Evolutionary conservation across 2,797 vertebrate species (phyloP).

Genomic region (Cryptoblepharus egeriae): DNA sequence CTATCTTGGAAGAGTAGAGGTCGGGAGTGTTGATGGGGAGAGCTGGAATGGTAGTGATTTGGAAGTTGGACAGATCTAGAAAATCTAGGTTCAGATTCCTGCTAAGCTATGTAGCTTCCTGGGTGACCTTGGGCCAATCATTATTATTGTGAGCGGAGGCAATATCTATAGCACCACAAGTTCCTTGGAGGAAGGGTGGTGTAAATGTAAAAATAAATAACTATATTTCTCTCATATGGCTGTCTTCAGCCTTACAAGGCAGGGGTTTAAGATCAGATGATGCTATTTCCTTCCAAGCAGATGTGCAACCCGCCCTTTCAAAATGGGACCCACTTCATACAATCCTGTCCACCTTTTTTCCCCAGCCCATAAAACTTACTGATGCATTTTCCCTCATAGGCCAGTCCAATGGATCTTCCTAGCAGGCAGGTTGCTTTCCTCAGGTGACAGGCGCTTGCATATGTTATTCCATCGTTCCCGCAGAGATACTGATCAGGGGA

Average conservation of each 20-base stretch:
- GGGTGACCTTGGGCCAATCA: too few species aligned
- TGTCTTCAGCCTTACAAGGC: background rate
- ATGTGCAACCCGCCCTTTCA: background rate
- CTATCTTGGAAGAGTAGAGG: too few species aligned
- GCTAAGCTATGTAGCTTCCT: too few species aligned
- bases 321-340: background rate
- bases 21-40: too few species aligned
- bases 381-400: constrained; percentile 97
- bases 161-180: too few species aligned
- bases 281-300: background rate
- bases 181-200: too few species aligned
- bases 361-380: constrained; percentile 84
- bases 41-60: too few species aligned
- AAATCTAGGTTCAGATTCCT: too few species aligned
- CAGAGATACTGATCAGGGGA: constrained; percentile 96
- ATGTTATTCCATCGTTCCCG: constrained; percentile 95
- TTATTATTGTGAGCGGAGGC: too few species aligned
- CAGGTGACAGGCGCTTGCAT: constrained; percentile 95
- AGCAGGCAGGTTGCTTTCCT: constrained; percentile 95
- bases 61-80: too few species aligned
- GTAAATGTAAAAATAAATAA: too few species aligned
- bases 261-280: background rate
- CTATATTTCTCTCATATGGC: background rate
- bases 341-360: background rate
- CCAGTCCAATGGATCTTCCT: constrained; percentile 95